Percentiles rank a stretch among this genome's conserved stretches.
Conservation (phyloP, 2,113 vertebrate genomes). For the Pimephales promelas region DNA sequence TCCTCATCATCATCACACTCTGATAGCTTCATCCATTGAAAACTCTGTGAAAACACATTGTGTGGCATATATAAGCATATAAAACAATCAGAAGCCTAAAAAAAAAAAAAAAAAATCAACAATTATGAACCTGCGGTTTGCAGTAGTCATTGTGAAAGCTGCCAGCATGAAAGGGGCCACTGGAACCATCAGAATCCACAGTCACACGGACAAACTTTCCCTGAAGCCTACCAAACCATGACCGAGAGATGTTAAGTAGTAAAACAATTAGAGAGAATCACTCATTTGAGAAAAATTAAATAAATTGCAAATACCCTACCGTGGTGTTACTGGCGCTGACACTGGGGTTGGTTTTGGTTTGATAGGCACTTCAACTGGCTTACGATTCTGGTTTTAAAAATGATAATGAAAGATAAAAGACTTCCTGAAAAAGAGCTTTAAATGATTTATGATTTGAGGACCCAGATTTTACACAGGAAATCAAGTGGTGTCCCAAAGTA, state of each 20-base stretch:
- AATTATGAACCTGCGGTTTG: conserved; percentile 58
- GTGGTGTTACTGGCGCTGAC: not conserved
- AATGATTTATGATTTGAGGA: not conserved
- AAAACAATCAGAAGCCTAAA: not conserved
- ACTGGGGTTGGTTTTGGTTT: conserved; percentile 11
- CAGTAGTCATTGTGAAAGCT: conserved; percentile 75
- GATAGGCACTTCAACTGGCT: conserved; percentile 12
- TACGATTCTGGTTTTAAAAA: conserved; percentile 27
- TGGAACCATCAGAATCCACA: conserved; percentile 12
- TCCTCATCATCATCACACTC: not conserved
- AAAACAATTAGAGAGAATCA: not conserved
- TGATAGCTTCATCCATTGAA: conserved; percentile 24
- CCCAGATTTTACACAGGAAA: not conserved
- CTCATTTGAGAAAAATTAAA: not conserved
- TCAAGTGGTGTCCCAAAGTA: not conserved
- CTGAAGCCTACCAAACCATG: not conserved
- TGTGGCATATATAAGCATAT: not conserved
- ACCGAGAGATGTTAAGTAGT: not conserved
- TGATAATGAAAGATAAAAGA: not conserved
- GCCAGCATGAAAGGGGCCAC: conserved; percentile 17
- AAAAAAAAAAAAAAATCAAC: not conserved
- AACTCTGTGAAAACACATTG: conserved; percentile 17
- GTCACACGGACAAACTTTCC: conserved; percentile 21
- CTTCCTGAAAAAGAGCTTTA: not conserved
- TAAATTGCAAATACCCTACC: not conserved